Percentiles rank a stretch among this genome's conserved stretches.
Conservation (phyloP, 2,888 invertebrate species). For the Bedellia somnulentella region DNA sequence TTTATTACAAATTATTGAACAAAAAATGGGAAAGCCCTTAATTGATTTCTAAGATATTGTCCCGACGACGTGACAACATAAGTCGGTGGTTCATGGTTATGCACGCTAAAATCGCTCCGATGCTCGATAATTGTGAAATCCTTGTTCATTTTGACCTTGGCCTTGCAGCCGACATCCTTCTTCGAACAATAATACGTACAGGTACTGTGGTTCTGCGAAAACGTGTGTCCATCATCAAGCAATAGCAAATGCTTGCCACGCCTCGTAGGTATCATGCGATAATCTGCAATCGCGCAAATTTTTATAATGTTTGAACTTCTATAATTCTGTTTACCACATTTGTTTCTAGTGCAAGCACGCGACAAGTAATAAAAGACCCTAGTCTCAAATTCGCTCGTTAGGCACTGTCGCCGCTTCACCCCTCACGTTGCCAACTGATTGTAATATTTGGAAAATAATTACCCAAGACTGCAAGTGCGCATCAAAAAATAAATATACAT, state of each 20-base stretch:
- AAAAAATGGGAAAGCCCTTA: too few relatives aligned
- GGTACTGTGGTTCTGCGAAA: slow-evolving; percentile 6
- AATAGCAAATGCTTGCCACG: neutral
- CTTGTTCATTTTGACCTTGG: slow-evolving; percentile 15
- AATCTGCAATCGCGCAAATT: too few relatives aligned
- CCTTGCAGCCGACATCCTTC: slow-evolving; percentile 12
- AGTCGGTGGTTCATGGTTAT: slow-evolving; percentile 1
- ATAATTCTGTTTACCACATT: neutral
- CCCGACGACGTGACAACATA: neutral
- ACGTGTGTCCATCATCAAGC: slow-evolving; percentile 14
- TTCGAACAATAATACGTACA: slow-evolving; percentile 2
- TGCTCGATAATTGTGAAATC: too few relatives aligned
- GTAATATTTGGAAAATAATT: too few relatives aligned
- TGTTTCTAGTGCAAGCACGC: neutral
- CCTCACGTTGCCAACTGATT: too few relatives aligned
- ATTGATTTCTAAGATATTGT: neutral
- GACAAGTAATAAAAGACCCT: too few relatives aligned
- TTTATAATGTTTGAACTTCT: neutral
- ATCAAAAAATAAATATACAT: too few relatives aligned
- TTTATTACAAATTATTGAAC: too few relatives aligned
- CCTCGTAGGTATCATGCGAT: neutral
- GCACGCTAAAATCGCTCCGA: too few relatives aligned
- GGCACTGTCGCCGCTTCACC: too few relatives aligned
- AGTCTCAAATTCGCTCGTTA: too few relatives aligned
- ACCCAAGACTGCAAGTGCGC: too few relatives aligned